These are phyloP conservation scores for Epizoanthus scotinus DNA, from an alignment of 92 coral and sea anemone species.

Conservation along the genomic window DNA sequence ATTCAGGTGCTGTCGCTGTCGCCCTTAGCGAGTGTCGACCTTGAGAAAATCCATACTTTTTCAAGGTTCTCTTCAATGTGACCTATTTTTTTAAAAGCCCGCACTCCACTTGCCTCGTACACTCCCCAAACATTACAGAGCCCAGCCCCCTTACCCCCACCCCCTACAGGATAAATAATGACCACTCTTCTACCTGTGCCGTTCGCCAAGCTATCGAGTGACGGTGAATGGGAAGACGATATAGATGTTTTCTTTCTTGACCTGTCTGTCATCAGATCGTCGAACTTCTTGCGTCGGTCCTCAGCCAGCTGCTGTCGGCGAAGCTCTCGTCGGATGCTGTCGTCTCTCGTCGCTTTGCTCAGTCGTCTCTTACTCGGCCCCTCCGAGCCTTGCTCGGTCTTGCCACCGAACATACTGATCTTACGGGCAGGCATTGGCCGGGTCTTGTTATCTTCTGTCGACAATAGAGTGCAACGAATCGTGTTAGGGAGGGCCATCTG, in stretches of 20 bases:
- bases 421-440: conserved; percentile 22
- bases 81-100: too few species aligned
- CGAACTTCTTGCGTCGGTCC: conserved; percentile 74
- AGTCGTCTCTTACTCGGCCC: conserved; percentile 51
- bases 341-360: conserved; percentile 80
- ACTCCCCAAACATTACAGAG: too few species aligned
- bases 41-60: too few species aligned
- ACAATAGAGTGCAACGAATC: too few species aligned
- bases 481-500: too few species aligned
- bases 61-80: too few species aligned
- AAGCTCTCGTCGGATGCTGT: conserved; percentile 81
- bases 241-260: neutral
- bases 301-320: conserved; percentile 89
- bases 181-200: conserved; percentile 7
- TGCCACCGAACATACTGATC: conserved; percentile 62
- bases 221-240: neutral
- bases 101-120: too few species aligned
- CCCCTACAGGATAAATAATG: too few species aligned
- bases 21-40: too few species aligned
- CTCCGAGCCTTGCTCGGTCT: conserved; percentile 23
- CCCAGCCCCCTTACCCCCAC: too few species aligned
- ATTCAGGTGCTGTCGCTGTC: too few species aligned
- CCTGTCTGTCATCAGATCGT: neutral
- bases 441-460: conserved; percentile 48
- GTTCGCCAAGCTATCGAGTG: neutral